A percentile compares a stretch with the other conserved stretches of the same genome.
phyloP scores from a whole-genome alignment of 1,140 invertebrate genomes.

The Euglossa dilemma region DNA sequence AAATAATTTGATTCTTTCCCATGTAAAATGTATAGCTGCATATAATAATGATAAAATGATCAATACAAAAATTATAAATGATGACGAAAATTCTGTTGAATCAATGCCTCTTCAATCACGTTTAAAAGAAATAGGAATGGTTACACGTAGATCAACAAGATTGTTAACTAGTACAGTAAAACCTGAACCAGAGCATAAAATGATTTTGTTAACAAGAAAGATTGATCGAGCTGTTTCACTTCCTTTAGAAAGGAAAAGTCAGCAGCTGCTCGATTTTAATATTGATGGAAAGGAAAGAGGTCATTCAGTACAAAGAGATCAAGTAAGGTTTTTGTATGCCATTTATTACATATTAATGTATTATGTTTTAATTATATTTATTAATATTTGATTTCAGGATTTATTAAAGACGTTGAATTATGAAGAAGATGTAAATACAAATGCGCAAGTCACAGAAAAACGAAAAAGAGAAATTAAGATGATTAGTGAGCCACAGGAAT shows the following conservation, averaged over 20 bases:
- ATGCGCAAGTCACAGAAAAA: constrained; percentile 63
- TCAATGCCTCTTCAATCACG: constrained; percentile 69
- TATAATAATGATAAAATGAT: constrained; percentile 43
- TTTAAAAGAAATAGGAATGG: constrained; percentile 63
- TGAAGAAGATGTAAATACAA: constrained; percentile 61
- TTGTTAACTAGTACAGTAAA: constrained; percentile 67
- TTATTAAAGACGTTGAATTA: constrained; percentile 62
- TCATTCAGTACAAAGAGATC: constrained; percentile 76
- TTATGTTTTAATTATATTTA: neutral
- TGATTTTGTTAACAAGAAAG: constrained; percentile 61
- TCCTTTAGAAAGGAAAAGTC: constrained; percentile 73
- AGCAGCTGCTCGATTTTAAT: constrained; percentile 63
- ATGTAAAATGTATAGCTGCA: constrained; percentile 27
- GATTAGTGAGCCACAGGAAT: constrained; percentile 76
- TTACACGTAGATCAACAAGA: constrained; percentile 73
- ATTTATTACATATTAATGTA: neutral
- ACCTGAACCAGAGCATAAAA: constrained; percentile 67
- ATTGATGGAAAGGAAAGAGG: constrained; percentile 73
- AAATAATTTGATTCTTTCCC: neutral
- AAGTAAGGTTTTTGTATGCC: constrained; percentile 12
- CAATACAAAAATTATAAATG: constrained; percentile 56
- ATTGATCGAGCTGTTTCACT: constrained; percentile 77
- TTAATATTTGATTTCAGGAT: constrained; percentile 62
- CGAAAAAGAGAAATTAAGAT: constrained; percentile 71
- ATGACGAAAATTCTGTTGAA: constrained; percentile 61